These are phyloP conservation scores for Drosophila watanabei DNA, from an alignment of 1,140 invertebrate species.

Conservation along the genomic window DNA sequence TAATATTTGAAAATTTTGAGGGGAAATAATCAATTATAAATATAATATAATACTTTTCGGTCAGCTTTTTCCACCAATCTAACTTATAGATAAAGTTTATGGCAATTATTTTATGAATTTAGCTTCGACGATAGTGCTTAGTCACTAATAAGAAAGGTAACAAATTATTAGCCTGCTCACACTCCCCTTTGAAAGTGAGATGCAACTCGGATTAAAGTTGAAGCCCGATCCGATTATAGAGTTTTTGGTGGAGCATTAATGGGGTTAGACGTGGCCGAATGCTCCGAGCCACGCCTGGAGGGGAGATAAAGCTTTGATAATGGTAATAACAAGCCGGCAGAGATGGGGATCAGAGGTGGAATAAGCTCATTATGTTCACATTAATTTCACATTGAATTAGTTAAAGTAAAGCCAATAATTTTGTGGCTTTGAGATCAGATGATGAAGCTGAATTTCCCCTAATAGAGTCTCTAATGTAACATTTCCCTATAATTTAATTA, in stretches of 20 bases:
- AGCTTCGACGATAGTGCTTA: not conserved
- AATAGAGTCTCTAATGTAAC: not conserved
- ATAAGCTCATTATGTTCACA: conserved; percentile 12
- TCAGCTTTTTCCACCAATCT: too few relatives aligned
- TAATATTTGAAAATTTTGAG: too few relatives aligned
- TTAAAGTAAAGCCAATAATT: not conserved
- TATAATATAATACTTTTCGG: too few relatives aligned
- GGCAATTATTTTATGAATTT: not conserved
- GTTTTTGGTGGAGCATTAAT: conserved; percentile 11
- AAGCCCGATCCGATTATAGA: not conserved
- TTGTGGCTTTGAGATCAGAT: not conserved
- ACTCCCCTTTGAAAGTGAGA: not conserved
- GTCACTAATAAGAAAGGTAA: not conserved
- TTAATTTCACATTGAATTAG: conserved; percentile 4
- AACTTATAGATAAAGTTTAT: not conserved
- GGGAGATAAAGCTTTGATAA: conserved; percentile 5
- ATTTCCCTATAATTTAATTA: not conserved
- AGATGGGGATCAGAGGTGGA: not conserved
- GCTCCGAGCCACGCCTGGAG: not conserved
- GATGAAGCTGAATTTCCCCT: not conserved
- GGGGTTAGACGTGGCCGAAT: conserved; percentile 35
- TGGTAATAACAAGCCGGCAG: conserved; percentile 2
- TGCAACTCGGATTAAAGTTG: not conserved
- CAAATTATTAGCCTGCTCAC: not conserved
- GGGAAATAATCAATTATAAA: too few relatives aligned